Evolutionary conservation across 2,888 invertebrate species (phyloP).

Genomic region (Lucinisca nassula): DNA sequence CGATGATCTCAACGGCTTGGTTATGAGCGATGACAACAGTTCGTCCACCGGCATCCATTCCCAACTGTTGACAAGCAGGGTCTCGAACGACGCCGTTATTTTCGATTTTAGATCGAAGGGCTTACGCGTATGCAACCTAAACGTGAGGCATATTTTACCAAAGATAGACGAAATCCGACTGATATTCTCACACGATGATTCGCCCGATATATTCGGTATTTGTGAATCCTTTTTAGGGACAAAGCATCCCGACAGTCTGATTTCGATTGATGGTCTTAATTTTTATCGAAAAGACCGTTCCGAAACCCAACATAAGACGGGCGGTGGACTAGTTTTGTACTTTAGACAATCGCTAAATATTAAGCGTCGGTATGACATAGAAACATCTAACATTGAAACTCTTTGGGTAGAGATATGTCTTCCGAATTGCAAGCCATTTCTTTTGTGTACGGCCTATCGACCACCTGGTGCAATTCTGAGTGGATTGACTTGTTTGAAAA

Average conservation of each 20-base stretch:
- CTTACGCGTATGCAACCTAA: background rate
- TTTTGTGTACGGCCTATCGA: background rate
- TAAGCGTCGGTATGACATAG: background rate
- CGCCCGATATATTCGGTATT: background rate
- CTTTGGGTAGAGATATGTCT: background rate
- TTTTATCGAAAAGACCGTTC: background rate
- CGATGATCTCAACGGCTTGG: background rate
- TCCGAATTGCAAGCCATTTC: background rate
- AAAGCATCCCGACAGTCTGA: background rate
- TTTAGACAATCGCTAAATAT: background rate
- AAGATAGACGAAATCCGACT: background rate
- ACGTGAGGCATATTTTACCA: background rate
- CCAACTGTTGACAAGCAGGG: background rate
- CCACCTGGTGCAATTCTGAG: background rate
- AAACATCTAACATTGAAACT: background rate
- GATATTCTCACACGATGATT: background rate
- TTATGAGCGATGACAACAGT: background rate
- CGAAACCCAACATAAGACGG: background rate
- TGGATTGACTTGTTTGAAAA: conserved; percentile 1
- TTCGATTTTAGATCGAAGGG: background rate
- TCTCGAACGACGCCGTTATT: background rate
- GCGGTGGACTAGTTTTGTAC: background rate
- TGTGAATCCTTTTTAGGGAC: background rate
- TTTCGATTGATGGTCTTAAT: background rate
- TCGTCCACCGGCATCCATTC: no score